Evolutionary conservation across 2,797 vertebrate genomes (phyloP), one percentile per base, ranked within the genome.

Genomic region (Micromesistius poutassou): DNA sequence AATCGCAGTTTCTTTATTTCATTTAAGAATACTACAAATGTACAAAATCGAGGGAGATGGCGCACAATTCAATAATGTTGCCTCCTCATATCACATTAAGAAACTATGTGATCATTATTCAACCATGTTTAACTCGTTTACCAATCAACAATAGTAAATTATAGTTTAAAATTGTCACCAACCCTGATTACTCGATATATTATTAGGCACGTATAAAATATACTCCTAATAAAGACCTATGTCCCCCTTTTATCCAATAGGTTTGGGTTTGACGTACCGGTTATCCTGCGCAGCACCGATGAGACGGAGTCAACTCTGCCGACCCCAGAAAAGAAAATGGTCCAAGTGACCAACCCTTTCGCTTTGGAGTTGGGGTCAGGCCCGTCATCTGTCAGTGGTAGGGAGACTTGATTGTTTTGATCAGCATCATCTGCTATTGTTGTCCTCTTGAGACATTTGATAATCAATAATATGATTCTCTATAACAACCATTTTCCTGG

Each of bases 321-420:
- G 73, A 92, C 96, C 0, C 93, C 95, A 76, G 96, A 97, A 88
- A 98, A 95, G 79, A 94, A 74, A 14, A 99, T 99, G 98, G 95
- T 95, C 81, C 96, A 96, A 93, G 96, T 97, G 89, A 96, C 94
- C 83, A 99, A 99, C 82, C 97, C 97, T 16, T 99, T 99, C 46
- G 90, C 94, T 2, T 83, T 99, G 86, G 95, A 96, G 77, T 89
- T 98, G 76, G 72, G 76, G 31, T 89, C 88, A 66, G 88, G 92
- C 22, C 71, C 80, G 10, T 94, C 94, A 19, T 95, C 95, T 70
- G 83, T 98, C 73, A 84, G 91, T 76, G 94, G 98, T 99, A 80
- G 93, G 94, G 89, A 74, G 38, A 3, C n/a, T 62, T n/a, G 2
- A 62, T 62, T 55, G 55, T 55, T 14, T 55, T 5, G 19, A 55